Base-by-base conservation (phyloP, 30 jellyfish, hydroid and myxozoan genomes). In the Nemopilema nomurai region DNA sequence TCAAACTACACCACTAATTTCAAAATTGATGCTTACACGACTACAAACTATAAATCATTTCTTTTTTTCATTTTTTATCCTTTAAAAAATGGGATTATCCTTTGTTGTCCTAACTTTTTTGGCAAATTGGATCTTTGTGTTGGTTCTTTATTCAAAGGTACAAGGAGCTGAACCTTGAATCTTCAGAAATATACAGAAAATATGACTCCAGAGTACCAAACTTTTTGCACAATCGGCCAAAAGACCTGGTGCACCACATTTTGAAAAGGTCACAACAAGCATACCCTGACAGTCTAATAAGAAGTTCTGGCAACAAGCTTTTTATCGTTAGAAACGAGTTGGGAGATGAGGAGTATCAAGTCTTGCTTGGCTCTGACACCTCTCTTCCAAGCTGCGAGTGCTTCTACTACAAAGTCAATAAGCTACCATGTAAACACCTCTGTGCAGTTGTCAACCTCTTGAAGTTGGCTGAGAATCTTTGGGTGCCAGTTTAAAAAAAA, bases 211-310 rank as follows among this genome's bases (percentile, higher is more conserved):
- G 53, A 53, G 75, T 76, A 1, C 86, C 86, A 7, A 18, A n/a
- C 0, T 51, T 31, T 49, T 76, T n/a, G n/a, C 86, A 76, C 28
- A 76, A 76, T 65, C 23, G 86, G 22, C 86, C 86, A 51, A 19
- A 23, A 53, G 31, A 24, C 18, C 16, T 76, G 1, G 86, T 76
- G 17, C 65, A 16, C 28, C 86, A 76, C 31, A 50, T 76, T 4
- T n/a, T 53, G 75, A 52, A 31, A 22, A 76, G 86, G 25, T 1
- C 51, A 62, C 9, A 22, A 49, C 26, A 62, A 13, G 28, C 7
- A 9, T 65, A 26, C 6, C 19, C 41, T 0, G 6, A 16, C 1
- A n/a, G 21, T 17, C 18, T 16, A 28, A 28, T 21, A 0, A 17
- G 27, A 17, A 0, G 13, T 1, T 65, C 75, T 21, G 17, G 21